These are phyloP conservation scores for Laticauda colubrina DNA, from an alignment of 2,113 vertebrate genomes.

Conservation along the genomic window DNA sequence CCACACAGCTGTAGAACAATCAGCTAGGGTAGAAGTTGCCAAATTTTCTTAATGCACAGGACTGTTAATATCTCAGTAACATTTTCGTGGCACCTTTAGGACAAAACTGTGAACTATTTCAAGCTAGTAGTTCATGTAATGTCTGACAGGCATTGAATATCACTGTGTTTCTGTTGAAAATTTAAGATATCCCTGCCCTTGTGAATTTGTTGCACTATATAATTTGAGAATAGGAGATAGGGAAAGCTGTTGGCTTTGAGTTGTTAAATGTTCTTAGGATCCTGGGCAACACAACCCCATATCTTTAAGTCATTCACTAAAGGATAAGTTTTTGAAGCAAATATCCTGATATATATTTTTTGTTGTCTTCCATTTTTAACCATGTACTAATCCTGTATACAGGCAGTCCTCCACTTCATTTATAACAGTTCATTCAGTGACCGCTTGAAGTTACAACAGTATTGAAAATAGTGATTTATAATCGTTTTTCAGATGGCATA, in stretches of 20 bases:
- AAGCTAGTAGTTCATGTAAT: not conserved
- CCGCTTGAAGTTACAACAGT: not conserved
- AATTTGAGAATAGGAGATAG: not conserved
- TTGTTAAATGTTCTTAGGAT: not conserved
- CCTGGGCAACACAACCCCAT: not conserved
- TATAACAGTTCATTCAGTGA: not conserved
- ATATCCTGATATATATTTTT: slow-evolving; percentile 27
- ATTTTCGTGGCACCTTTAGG: not conserved
- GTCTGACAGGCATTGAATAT: not conserved
- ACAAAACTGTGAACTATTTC: not conserved
- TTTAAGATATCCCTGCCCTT: not conserved
- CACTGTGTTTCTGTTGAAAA: not conserved
- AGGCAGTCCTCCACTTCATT: not conserved
- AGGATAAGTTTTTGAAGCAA: not conserved
- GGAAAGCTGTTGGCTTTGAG: not conserved
- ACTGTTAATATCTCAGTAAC: not conserved
- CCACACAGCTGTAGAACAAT: not conserved
- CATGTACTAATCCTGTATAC: not conserved
- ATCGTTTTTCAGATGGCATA: not conserved
- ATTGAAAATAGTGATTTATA: not conserved
- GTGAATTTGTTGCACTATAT: not conserved
- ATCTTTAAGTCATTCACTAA: slow-evolving; percentile 34
- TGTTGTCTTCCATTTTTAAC: slow-evolving; percentile 17
- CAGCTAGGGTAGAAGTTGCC: not conserved
- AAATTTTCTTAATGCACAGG: not conserved